These are phyloP conservation scores for Ostrea denselamellosa DNA, from an alignment of 1,140 invertebrate genomes.

Conservation along the genomic window DNA sequence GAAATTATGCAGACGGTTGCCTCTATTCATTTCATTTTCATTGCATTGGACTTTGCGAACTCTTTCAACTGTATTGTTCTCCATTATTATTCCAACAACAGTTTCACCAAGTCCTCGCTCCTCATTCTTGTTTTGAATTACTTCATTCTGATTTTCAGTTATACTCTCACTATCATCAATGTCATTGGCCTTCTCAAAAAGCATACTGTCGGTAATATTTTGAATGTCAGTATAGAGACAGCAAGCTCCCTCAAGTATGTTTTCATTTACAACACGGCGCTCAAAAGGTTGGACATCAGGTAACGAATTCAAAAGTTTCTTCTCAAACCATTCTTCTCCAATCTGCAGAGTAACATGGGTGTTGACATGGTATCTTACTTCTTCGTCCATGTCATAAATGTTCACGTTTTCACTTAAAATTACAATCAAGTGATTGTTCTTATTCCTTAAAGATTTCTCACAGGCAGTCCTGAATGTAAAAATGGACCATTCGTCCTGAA, in stretches of 20 bases:
- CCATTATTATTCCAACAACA: neutral
- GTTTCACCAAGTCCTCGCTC: neutral
- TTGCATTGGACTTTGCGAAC: neutral
- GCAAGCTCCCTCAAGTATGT: neutral
- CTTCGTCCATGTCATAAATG: conserved; percentile 54
- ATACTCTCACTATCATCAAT: neutral
- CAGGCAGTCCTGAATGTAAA: conserved; percentile 65
- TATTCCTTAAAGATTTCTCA: conserved; percentile 62
- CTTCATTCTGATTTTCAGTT: neutral
- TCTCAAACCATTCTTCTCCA: conserved; percentile 58
- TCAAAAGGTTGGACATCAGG: conserved; percentile 19
- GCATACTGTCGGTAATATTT: neutral
- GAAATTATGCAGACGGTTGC: neutral
- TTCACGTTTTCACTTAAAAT: conserved; percentile 52
- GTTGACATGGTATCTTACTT: conserved; percentile 58
- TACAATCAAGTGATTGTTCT: conserved; percentile 61
- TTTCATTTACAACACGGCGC: neutral
- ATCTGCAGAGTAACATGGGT: conserved; percentile 57
- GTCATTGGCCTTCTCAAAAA: neutral
- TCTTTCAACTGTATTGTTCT: neutral
- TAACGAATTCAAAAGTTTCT: conserved; percentile 55
- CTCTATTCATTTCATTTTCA: neutral
- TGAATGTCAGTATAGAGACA: neutral
- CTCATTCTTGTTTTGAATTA: neutral
- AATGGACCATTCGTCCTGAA: conserved; percentile 64